A percentile compares a stretch with the other conserved stretches of the same genome.
Evolutionary conservation across 2,888 invertebrate genomes (phyloP).

Genomic region (Oxycera nigricornis): DNA sequence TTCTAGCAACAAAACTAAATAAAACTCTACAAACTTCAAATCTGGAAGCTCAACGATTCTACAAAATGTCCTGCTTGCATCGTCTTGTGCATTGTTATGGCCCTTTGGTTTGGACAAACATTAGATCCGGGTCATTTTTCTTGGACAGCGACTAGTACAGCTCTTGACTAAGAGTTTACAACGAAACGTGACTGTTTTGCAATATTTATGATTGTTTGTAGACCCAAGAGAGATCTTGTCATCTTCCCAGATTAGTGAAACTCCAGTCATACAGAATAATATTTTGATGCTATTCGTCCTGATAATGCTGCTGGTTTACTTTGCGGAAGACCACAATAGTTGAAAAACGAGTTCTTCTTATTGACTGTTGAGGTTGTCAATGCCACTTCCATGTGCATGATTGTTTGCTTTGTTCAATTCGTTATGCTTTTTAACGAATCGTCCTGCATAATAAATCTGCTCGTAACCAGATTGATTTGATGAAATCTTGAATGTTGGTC

Average conservation of each 20-base stretch:
- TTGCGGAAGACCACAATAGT: neutral
- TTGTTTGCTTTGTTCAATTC: slow-evolving; percentile 4
- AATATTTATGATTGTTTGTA: slow-evolving; percentile 55
- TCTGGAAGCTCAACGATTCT: no score
- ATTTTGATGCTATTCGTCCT: slow-evolving; percentile 43
- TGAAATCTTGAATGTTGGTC: neutral
- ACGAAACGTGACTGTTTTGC: slow-evolving; percentile 48
- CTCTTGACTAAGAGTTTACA: slow-evolving; percentile 41
- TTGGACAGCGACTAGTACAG: slow-evolving; percentile 40
- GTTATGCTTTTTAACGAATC: slow-evolving; percentile 14
- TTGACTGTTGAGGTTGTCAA: slow-evolving; percentile 2
- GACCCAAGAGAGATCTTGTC: slow-evolving; percentile 59
- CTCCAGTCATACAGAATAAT: slow-evolving; percentile 46
- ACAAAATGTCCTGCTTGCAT: no score
- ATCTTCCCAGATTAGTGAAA: slow-evolving; percentile 44
- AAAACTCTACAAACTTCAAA: no score
- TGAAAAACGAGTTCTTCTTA: neutral
- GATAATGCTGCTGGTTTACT: neutral
- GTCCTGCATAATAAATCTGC: neutral
- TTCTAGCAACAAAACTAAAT: no score
- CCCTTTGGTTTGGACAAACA: slow-evolving; percentile 36
- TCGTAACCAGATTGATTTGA: neutral
- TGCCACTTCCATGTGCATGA: neutral
- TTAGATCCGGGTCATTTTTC: slow-evolving; percentile 50
- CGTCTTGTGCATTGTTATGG: neutral